Conservation (phyloP, 2,113 vertebrate genomes). For the Prochilodus magdalenae region DNA sequence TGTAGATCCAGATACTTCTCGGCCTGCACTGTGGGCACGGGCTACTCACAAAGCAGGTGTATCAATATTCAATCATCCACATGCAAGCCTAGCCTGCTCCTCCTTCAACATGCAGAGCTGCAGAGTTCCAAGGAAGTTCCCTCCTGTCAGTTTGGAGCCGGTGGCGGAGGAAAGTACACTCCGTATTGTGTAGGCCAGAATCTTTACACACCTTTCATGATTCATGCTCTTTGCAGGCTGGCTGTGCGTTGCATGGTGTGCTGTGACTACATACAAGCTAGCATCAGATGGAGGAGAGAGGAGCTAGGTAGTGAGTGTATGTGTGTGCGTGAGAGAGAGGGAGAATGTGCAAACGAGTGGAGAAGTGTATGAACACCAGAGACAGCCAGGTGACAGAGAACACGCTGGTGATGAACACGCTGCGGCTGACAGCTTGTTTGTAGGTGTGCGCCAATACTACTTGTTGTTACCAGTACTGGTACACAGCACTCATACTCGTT, state of each 20-base stretch:
- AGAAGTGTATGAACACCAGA: conserved; percentile 51
- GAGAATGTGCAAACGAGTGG: conserved; percentile 48
- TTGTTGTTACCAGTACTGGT: conserved; percentile 30
- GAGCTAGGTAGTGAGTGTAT: background rate
- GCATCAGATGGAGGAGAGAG: conserved; percentile 17
- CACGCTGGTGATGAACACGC: conserved; percentile 58
- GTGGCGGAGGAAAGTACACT: conserved; percentile 32
- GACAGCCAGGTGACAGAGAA: conserved; percentile 48
- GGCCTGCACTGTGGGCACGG: background rate
- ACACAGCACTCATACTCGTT: background rate
- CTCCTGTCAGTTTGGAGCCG: conserved; percentile 35
- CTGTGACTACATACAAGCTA: conserved; percentile 35
- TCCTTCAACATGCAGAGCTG: background rate
- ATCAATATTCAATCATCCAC: conserved; percentile 18
- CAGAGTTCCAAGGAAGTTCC: conserved; percentile 13
- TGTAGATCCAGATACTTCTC: background rate
- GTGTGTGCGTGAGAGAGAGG: conserved; percentile 7
- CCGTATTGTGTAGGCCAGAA: conserved; percentile 42
- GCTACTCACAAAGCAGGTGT: conserved; percentile 1
- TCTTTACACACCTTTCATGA: conserved; percentile 49
- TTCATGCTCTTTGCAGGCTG: conserved; percentile 49
- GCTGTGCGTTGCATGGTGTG: conserved; percentile 20
- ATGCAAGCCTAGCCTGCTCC: conserved; percentile 17
- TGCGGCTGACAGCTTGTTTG: conserved; percentile 63
- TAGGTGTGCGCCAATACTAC: conserved; percentile 29